Conservation (phyloP, 2,888 invertebrate species). For the Belgica antarctica region DNA sequence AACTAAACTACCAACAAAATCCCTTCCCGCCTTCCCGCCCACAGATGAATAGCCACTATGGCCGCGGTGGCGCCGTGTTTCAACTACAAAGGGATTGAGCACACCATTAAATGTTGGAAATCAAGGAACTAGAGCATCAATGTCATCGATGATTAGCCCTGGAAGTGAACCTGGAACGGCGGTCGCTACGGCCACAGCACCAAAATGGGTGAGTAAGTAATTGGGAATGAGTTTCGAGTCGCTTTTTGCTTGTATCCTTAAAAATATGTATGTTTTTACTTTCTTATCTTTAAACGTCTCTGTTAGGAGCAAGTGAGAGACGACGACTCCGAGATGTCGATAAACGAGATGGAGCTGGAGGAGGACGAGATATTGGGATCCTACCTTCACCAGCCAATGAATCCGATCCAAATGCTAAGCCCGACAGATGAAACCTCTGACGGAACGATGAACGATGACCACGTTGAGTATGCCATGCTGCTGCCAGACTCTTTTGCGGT, state of each 20-base stretch:
- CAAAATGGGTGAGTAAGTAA: constrained; percentile 44
- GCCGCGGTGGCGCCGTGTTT: constrained; percentile 48
- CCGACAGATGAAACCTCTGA: constrained; percentile 44
- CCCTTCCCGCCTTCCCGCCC: too few relatives aligned
- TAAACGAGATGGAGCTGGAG: constrained; percentile 1
- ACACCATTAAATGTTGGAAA: constrained; percentile 30
- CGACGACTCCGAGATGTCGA: constrained; percentile 27
- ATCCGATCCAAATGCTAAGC: constrained; percentile 8
- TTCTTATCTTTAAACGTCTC: constrained; percentile 6
- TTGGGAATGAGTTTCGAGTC: constrained; percentile 22
- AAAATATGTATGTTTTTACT: constrained; percentile 17
- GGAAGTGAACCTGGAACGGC: not conserved
- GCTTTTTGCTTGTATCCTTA: constrained; percentile 29
- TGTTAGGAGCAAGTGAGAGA: constrained; percentile 36
- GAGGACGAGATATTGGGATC: not conserved
- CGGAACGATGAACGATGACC: constrained; percentile 31
- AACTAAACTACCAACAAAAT: not conserved
- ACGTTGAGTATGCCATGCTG: constrained; percentile 45
- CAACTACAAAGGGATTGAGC: constrained; percentile 25
- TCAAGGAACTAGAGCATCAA: not conserved
- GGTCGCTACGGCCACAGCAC: constrained; percentile 13
- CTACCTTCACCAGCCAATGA: not conserved
- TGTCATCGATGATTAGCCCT: not conserved
- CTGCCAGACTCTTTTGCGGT: constrained; percentile 45
- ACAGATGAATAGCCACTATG: constrained; percentile 56